These are phyloP conservation scores for Myxocyprinus asiaticus DNA, from an alignment of 2,113 vertebrate species.

Conservation along the genomic window DNA sequence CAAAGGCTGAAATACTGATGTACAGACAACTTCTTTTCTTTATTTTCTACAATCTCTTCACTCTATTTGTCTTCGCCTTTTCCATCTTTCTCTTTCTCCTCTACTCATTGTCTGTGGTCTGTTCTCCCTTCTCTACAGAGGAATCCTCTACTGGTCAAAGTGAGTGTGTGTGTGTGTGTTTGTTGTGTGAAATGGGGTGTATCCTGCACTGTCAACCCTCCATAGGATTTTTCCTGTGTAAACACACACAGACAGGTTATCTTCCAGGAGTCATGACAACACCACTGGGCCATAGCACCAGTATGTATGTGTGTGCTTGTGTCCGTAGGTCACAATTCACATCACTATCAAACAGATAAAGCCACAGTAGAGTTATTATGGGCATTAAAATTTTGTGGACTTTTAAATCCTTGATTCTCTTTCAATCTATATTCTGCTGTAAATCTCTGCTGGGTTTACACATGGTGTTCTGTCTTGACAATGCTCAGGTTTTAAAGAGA, in stretches of 20 bases:
- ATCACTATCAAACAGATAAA: neutral
- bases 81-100: neutral
- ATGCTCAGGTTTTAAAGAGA: neutral
- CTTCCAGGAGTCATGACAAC: slow-evolving; percentile 4
- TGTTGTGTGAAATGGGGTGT: neutral
- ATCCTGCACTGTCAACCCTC: slow-evolving; percentile 5
- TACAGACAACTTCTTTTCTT: slow-evolving; percentile 38
- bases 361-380: neutral
- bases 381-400: neutral
- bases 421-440: neutral
- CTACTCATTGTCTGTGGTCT: neutral
- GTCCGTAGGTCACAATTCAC: neutral
- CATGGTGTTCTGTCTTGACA: neutral
- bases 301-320: too few species aligned
- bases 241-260: slow-evolving; percentile 16
- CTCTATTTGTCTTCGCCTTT: neutral
- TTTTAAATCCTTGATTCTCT: neutral
- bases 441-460: neutral
- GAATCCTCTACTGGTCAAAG: too few species aligned
- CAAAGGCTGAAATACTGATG: slow-evolving; percentile 67
- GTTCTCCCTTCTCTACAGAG: neutral
- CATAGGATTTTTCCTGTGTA: neutral
- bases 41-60: slow-evolving; percentile 22
- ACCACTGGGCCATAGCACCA: neutral
- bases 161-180: neutral